A percentile compares a stretch with the other conserved stretches of the same genome.
Evolutionary conservation across 2,113 vertebrate genomes (phyloP).

Genomic region (Strix aluco): DNA sequence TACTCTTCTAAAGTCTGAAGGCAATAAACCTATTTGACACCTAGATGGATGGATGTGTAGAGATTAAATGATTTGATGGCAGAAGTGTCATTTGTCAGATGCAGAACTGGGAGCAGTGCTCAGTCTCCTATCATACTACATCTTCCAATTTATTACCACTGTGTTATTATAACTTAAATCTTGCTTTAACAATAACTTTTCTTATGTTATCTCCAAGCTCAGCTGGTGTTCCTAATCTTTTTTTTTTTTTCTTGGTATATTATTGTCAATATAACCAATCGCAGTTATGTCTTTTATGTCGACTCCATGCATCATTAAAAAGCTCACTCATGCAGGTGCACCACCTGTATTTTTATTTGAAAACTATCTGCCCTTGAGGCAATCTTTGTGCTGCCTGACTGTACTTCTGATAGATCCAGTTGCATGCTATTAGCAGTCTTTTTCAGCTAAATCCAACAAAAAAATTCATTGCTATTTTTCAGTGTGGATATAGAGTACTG

Average conservation of each 20-base stretch:
- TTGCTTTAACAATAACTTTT: neutral
- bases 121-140: neutral
- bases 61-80: conserved; percentile 20
- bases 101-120: neutral
- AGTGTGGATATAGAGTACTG: neutral
- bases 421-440: neutral
- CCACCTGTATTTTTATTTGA: neutral
- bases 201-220: conserved; percentile 22
- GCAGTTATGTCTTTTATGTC: neutral
- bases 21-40: conserved; percentile 6
- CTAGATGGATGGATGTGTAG: neutral
- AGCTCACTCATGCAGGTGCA: neutral
- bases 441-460: neutral
- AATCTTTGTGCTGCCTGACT: conserved; percentile 3
- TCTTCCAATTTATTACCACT: conserved; percentile 41
- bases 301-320: neutral
- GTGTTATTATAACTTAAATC: conserved; percentile 2
- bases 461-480: neutral
- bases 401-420: neutral
- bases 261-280: neutral
- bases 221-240: conserved; percentile 16
- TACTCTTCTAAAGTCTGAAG: neutral
- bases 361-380: conserved; percentile 13
- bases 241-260: neutral
- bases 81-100: conserved; percentile 12